A percentile compares a stretch with the other conserved stretches of the same genome.
These are phyloP conservation scores for Zhengitettix transpicula DNA, from an alignment of 2,888 invertebrate genomes.

Conservation along the genomic window DNA sequence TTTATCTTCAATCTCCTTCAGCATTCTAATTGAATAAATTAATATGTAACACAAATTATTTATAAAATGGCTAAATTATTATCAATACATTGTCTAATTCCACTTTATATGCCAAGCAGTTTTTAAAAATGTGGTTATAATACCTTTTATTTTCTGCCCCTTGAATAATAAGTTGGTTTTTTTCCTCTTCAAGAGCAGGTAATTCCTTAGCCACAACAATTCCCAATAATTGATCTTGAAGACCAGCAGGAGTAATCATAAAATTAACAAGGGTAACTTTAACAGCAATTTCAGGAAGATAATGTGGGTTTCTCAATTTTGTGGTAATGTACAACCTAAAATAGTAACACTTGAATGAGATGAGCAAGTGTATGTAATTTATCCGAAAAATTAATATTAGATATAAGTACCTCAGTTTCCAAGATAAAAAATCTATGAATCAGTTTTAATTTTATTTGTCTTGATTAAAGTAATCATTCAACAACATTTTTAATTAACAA, in stretches of 20 bases:
- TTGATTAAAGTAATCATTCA: too few species aligned
- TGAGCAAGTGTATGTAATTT: too few species aligned
- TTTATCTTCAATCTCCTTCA: conserved; percentile 82
- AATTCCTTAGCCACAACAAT: conserved; percentile 83
- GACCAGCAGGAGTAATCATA: conserved; percentile 75
- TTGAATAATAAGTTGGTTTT: conserved; percentile 72
- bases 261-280: conserved; percentile 84
- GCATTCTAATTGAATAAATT: conserved; percentile 27
- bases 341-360: too few species aligned
- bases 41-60: too few species aligned
- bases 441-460: too few species aligned
- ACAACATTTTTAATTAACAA: too few species aligned
- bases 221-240: conserved; percentile 77
- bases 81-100: too few species aligned
- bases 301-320: conserved; percentile 84
- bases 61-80: too few species aligned
- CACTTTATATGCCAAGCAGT: too few species aligned
- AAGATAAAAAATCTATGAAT: too few species aligned
- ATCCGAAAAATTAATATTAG: too few species aligned
- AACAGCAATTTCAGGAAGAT: conserved; percentile 82
- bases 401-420: too few species aligned
- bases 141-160: conserved; percentile 63
- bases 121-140: background rate
- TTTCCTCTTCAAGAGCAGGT: conserved; percentile 82
- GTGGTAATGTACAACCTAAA: conserved; percentile 80